phyloP scores from a whole-genome alignment of 1,140 invertebrate species.

The Plectrocnemia conspersa region DNA sequence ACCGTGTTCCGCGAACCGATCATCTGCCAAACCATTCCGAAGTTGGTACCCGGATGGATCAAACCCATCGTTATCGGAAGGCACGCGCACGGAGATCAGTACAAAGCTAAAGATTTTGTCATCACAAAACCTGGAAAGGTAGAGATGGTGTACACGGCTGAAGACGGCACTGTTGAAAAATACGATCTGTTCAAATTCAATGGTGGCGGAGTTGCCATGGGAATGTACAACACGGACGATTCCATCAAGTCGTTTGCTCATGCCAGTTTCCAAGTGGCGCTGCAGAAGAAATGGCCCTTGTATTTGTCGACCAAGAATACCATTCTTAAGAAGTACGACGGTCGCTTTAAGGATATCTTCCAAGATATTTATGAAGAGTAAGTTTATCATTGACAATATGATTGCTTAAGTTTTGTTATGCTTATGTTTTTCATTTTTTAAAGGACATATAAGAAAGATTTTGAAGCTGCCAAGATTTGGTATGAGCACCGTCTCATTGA shows the following conservation, averaged over 20 bases:
- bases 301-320: conserved; percentile 91
- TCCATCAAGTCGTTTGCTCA: conserved; percentile 80
- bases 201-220: conserved; percentile 70
- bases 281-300: conserved; percentile 77
- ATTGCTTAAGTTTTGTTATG: conserved; percentile 24
- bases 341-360: conserved; percentile 91
- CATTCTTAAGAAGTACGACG: conserved; percentile 85
- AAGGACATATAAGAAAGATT: conserved; percentile 72
- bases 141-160: conserved; percentile 62
- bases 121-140: conserved; percentile 67
- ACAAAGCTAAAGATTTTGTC: conserved; percentile 82
- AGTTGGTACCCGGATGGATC: conserved; percentile 81
- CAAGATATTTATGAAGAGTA: conserved; percentile 81
- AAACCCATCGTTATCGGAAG: conserved; percentile 78
- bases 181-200: conserved; percentile 69
- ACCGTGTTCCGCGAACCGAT: conserved; percentile 90
- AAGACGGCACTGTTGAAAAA: conserved; percentile 54
- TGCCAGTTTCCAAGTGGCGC: conserved; percentile 76
- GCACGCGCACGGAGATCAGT: conserved; percentile 88
- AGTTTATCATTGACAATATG: conserved; percentile 34
- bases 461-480: conserved; percentile 75
- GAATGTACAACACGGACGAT: conserved; percentile 89
- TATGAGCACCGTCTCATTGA: conserved; percentile 92
- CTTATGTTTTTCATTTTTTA: conserved; percentile 31
- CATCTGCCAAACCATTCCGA: conserved; percentile 82